These are phyloP conservation scores for Tringa solitaria DNA, from an alignment of 2,113 vertebrate species.

Conservation along the genomic window DNA sequence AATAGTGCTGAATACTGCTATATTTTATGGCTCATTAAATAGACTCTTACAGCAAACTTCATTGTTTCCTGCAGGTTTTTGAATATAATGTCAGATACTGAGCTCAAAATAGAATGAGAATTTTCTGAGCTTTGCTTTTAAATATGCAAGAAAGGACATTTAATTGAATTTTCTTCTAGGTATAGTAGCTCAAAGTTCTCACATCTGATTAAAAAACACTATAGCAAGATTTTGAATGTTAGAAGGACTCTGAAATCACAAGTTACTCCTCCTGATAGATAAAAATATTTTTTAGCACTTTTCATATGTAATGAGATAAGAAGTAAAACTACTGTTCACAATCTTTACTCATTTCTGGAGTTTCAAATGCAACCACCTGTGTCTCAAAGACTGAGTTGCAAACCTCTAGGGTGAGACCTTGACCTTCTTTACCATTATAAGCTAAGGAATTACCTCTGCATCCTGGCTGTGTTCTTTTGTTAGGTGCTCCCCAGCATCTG, in stretches of 20 bases:
- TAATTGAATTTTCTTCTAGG: background rate
- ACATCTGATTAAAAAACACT: background rate
- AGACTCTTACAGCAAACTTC: background rate
- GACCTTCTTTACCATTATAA: background rate
- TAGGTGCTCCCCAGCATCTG: background rate
- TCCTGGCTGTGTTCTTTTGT: background rate
- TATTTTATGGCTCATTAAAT: constrained; percentile 35
- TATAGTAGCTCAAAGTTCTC: background rate
- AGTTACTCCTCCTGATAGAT: background rate
- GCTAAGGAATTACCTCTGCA: background rate
- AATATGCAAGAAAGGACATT: background rate
- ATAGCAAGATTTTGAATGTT: background rate
- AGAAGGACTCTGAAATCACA: background rate
- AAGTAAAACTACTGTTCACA: background rate
- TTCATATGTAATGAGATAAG: background rate
- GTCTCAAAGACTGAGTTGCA: background rate
- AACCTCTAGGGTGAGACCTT: background rate
- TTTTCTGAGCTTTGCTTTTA: constrained; percentile 2
- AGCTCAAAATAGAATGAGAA: background rate
- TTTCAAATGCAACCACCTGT: background rate
- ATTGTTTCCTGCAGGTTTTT: constrained; percentile 32
- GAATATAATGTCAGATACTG: background rate
- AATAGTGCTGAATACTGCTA: constrained; percentile 10
- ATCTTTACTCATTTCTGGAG: background rate
- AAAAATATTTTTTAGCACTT: background rate